Evolutionary conservation across 1,140 invertebrate genomes (phyloP).

Genomic region (Bombus consobrinus): DNA sequence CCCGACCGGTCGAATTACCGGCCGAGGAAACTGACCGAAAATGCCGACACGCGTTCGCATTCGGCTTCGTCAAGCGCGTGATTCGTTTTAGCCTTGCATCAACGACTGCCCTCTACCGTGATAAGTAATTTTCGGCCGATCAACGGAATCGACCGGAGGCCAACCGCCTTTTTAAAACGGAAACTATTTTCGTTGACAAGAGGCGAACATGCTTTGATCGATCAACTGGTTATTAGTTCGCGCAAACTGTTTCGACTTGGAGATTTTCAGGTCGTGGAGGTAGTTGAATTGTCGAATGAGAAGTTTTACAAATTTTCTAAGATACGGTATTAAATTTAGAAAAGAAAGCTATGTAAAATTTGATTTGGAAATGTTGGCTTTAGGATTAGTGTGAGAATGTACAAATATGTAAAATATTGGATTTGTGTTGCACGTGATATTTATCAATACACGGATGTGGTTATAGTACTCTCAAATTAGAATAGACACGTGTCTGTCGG

Average conservation of each 20-base stretch:
- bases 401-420: too few species aligned
- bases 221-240: neutral
- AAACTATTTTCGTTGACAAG: conserved; percentile 1
- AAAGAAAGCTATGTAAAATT: neutral
- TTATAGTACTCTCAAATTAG: too few species aligned
- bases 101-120: conserved; percentile 38
- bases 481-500: too few species aligned
- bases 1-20: conserved; percentile 39
- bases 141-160: neutral
- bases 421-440: too few species aligned
- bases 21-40: conserved; percentile 65
- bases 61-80: conserved; percentile 61
- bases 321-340: neutral
- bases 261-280: neutral
- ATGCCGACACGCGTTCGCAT: conserved; percentile 57
- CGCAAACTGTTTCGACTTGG: neutral
- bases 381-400: too few species aligned
- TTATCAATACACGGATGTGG: too few species aligned
- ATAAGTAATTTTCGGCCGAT: conserved; percentile 47
- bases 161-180: conserved; percentile 8
- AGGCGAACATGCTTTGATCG: conserved; percentile 9
- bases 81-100: conserved; percentile 62
- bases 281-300: neutral
- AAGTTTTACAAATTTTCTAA: neutral
- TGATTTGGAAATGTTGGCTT: neutral